phyloP scores from a whole-genome alignment of 2,888 invertebrate genomes.

The Hoplodrina ambigua region DNA sequence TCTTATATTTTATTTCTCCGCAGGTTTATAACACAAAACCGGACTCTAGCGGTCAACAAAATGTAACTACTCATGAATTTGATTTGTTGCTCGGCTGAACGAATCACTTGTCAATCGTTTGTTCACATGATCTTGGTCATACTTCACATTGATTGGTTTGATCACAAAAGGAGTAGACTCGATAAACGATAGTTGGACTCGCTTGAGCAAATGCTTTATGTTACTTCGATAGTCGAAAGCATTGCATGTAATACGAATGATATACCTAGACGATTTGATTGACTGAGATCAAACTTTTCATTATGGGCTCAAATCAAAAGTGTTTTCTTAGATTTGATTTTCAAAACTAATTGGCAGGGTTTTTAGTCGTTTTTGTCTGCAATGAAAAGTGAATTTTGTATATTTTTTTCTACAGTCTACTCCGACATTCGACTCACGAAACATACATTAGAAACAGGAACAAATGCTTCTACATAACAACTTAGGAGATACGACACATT shows the following conservation, averaged over 20 bases:
- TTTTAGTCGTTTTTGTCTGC: constrained; percentile 73
- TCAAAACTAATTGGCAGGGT: constrained; percentile 77
- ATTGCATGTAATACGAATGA: constrained; percentile 81
- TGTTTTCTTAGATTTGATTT: constrained; percentile 55
- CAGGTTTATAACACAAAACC: constrained; percentile 91
- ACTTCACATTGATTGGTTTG: constrained; percentile 85
- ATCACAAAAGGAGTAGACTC: constrained; percentile 86
- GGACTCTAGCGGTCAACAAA: constrained; percentile 90
- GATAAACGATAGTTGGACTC: constrained; percentile 77
- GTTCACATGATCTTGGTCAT: constrained; percentile 87
- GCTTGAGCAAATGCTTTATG: constrained; percentile 84
- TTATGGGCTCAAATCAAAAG: constrained; percentile 79
- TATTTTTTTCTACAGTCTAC: constrained; percentile 74
- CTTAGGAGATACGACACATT: constrained; percentile 70
- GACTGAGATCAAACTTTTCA: constrained; percentile 79
- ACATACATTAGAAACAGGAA: constrained; percentile 62
- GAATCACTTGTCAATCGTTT: constrained; percentile 85
- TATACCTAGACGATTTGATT: constrained; percentile 67
- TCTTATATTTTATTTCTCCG: constrained; percentile 89
- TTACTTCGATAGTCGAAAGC: constrained; percentile 74
- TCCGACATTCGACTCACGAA: constrained; percentile 65
- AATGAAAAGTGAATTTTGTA: constrained; percentile 81
- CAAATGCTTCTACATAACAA: constrained; percentile 69
- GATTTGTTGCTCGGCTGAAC: constrained; percentile 87
- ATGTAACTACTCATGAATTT: constrained; percentile 88